phyloP scores from a whole-genome alignment of 2,797 vertebrate genomes.

The Strix occidentalis region DNA sequence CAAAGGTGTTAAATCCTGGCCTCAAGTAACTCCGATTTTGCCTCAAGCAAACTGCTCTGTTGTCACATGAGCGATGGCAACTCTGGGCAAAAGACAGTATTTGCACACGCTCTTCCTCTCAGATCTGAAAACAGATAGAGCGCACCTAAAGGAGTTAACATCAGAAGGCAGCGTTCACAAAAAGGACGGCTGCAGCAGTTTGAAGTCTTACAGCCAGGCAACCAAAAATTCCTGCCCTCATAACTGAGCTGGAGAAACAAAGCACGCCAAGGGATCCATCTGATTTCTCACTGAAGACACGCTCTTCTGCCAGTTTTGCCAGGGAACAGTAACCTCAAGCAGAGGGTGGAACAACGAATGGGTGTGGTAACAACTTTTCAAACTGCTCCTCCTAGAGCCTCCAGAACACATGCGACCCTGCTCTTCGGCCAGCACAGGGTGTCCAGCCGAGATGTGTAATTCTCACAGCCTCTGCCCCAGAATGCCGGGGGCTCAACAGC shows the following conservation, averaged over 20 bases:
- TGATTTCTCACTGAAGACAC: not conserved
- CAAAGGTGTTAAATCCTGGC: not conserved
- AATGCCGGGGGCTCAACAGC: not conserved
- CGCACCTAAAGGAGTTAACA: not conserved
- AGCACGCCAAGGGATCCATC: rapidly evolving
- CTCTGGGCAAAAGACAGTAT: not conserved
- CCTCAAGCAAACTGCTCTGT: not conserved
- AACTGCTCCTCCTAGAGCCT: not conserved
- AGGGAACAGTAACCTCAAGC: slow-evolving; percentile 14
- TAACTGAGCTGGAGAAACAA: not conserved
- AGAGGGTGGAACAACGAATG: not conserved
- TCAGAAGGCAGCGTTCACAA: not conserved
- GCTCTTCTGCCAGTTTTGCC: not conserved
- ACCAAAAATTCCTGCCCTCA: rapidly evolving
- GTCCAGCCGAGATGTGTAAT: too few species aligned
- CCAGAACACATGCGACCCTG: not conserved
- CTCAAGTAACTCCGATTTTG: not conserved
- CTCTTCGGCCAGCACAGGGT: rapidly evolving
- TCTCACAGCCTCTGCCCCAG: not conserved
- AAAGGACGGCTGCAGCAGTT: not conserved
- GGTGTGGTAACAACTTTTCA: not conserved
- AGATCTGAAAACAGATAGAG: not conserved
- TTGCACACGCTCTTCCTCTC: not conserved
- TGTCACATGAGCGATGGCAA: not conserved
- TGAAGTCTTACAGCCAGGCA: not conserved